These are phyloP conservation scores for Porites evermanni DNA, from an alignment of 92 coral and sea anemone species.

Conservation along the genomic window DNA sequence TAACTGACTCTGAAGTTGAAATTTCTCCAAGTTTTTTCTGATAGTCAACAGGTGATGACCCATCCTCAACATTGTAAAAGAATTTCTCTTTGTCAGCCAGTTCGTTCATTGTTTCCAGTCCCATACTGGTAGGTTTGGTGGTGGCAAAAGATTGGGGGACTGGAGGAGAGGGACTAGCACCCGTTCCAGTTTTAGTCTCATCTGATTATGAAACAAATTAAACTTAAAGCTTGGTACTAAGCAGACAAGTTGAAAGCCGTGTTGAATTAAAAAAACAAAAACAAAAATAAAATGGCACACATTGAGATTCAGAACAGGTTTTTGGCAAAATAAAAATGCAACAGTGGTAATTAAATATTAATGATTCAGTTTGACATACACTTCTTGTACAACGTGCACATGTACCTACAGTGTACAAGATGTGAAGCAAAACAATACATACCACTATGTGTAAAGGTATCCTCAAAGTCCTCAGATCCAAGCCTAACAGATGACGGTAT, in stretches of 20 bases:
- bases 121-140: conserved; percentile 56
- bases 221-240: background rate
- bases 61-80: conserved; percentile 70
- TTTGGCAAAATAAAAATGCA: no score
- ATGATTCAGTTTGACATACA: no score
- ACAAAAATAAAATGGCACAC: no score
- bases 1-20: conserved; percentile 61
- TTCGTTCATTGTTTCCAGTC: conserved; percentile 88
- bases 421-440: conserved; percentile 2
- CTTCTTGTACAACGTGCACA: no score
- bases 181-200: conserved; percentile 48
- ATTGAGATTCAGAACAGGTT: no score
- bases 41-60: conserved; percentile 73
- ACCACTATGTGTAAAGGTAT: conserved; percentile 71
- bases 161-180: conserved; percentile 61
- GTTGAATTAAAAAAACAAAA: background rate
- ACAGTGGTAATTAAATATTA: no score
- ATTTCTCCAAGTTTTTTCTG: conserved; percentile 77
- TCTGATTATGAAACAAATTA: conserved; percentile 9
- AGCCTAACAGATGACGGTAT: conserved; percentile 24
- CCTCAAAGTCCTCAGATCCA: conserved; percentile 75
- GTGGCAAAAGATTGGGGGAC: conserved; percentile 39
- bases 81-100: conserved; percentile 79
- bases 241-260: background rate
- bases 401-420: no score